These are phyloP conservation scores for Papilio helenus DNA, from an alignment of 1,140 invertebrate genomes.

Conservation along the genomic window DNA sequence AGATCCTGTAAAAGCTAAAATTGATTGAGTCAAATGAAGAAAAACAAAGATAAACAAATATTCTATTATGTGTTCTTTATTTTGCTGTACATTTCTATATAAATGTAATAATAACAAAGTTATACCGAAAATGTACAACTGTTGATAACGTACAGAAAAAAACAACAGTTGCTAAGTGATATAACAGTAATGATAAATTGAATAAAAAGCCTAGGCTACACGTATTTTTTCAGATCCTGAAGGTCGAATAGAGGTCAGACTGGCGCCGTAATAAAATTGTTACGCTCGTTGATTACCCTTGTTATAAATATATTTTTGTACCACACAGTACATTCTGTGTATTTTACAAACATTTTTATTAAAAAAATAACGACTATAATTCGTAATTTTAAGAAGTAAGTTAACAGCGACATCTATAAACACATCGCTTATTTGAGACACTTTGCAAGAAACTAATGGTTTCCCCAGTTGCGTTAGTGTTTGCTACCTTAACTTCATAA, in stretches of 20 bases:
- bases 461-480: too few relatives aligned
- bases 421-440: too few relatives aligned
- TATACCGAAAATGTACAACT: not conserved
- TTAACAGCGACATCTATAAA: too few relatives aligned
- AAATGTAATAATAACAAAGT: not conserved
- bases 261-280: slow-evolving; percentile 24
- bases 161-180: slow-evolving; percentile 1
- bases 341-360: not conserved
- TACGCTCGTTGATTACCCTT: slow-evolving; percentile 9
- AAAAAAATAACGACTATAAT: too few relatives aligned
- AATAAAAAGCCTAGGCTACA: not conserved
- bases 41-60: too few relatives aligned
- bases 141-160: not conserved
- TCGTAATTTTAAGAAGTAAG: too few relatives aligned
- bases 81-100: too few relatives aligned
- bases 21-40: too few relatives aligned
- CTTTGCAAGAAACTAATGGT: too few relatives aligned
- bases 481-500: too few relatives aligned
- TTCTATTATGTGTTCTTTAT: too few relatives aligned
- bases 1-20: not conserved
- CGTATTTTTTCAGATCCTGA: slow-evolving; percentile 6
- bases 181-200: slow-evolving; percentile 18
- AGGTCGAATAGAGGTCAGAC: slow-evolving; percentile 6
- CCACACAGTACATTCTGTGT: not conserved
- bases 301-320: slow-evolving; percentile 26